Percentiles rank a stretch among this genome's conserved stretches.
Evolutionary conservation across 1,140 invertebrate species (phyloP).

Genomic region (Whitmania pigra): DNA sequence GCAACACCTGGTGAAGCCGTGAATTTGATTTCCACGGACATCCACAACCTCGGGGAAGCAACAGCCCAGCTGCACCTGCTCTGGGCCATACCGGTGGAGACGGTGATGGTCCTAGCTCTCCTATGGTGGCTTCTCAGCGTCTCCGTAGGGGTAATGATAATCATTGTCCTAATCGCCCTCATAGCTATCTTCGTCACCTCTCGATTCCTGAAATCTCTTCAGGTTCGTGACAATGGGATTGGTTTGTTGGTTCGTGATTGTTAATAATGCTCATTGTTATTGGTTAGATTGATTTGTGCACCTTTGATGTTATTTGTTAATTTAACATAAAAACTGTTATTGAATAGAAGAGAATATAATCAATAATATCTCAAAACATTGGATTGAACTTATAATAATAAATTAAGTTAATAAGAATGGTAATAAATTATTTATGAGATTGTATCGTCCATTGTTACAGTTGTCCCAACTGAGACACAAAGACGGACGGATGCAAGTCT

Average conservation of each 20-base stretch:
- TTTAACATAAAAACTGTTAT: no score
- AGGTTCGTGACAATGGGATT: constrained; percentile 12
- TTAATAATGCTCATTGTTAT: no score
- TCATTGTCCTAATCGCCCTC: constrained; percentile 58
- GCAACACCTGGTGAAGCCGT: constrained; percentile 50
- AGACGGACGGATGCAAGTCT: constrained; percentile 45
- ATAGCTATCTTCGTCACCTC: constrained; percentile 50
- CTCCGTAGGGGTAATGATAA: constrained; percentile 75
- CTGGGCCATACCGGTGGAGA: constrained; percentile 77
- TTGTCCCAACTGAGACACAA: constrained; percentile 42
- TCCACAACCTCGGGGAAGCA: constrained; percentile 44
- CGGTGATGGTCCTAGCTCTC: constrained; percentile 37
- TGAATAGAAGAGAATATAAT: no score
- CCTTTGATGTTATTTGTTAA: no score
- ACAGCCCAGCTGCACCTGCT: constrained; percentile 76
- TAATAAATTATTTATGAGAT: no score
- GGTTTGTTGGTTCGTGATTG: no score
- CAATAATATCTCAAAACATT: no score
- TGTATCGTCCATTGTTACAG: constrained; percentile 9
- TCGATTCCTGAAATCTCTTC: constrained; percentile 11
- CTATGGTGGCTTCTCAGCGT: constrained; percentile 51
- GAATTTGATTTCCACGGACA: constrained; percentile 50
- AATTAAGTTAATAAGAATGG: no score
- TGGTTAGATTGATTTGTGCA: no score
- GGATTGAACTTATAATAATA: no score